Evolutionary conservation across 2,113 vertebrate genomes (phyloP), one percentile per base, ranked within the genome.

Genomic region (Mohoua ochrocephala): DNA sequence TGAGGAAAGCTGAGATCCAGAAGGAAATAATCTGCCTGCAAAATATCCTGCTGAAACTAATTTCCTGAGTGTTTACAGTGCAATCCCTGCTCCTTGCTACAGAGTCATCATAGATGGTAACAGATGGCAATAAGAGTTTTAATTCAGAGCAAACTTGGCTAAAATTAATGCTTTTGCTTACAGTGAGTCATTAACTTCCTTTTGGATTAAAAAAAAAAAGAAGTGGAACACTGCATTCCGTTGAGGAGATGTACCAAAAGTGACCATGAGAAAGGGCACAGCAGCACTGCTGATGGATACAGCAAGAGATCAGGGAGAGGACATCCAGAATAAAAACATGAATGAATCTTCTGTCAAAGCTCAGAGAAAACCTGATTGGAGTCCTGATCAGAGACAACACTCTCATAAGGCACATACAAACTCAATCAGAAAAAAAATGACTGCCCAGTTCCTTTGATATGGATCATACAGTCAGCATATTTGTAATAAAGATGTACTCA

Each of bases 91-190:
- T 93, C 92, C 85, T 91, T 91, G 95, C 93, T 81, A 82, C 61
- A 73, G 91, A 96, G 91, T 83, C 95, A 95, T 93, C 91, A 22
- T 84, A 39, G 94, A 94, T 4, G 26, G 61, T 91, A 97, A 94
- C 95, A 97, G 93, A 97, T 96, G 95, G 96, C 91, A 96, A 79
- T 64, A 84, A 92, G 86, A 95, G 82, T 82, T 91, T 96, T 94
- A 89, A 94, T 93, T 94, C 91, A 95, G 69, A 93, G 76, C 49
- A 92, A 96, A 95, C 69, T 92, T 96, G 95, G 88, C 95, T 94
- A 93, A 94, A 96, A 94, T 91, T 50, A 92, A 92, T 75, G 49
- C 60, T 92, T 89, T 65, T 94, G 21, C 97, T 97, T 97, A 82
- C 44, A 95, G 87, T 91, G 94, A 97, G 92, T 96, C 92, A 92